Conservation (phyloP, 2,113 vertebrate genomes). For the Hemicordylus capensis region DNA sequence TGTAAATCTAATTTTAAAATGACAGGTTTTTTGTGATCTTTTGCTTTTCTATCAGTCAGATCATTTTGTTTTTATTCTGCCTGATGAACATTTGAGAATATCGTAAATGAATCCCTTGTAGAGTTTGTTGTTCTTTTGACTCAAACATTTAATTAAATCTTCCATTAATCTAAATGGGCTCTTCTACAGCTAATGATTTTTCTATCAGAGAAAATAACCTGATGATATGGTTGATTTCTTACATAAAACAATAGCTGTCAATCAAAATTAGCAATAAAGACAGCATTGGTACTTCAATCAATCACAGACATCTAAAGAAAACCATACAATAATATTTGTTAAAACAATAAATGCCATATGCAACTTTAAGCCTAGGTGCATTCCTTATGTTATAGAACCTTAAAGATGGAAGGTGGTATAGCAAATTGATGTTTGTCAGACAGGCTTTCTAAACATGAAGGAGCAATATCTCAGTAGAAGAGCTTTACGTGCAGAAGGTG, state of each 20-base stretch:
- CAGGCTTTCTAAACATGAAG: too few relatives aligned
- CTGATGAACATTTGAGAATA: not conserved
- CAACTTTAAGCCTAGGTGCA: not conserved
- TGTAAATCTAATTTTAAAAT: not conserved
- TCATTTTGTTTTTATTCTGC: not conserved
- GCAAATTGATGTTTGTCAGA: too few relatives aligned
- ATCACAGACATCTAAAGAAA: not conserved
- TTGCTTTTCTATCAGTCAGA: not conserved
- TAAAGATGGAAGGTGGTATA: too few relatives aligned
- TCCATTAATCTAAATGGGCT: conserved; percentile 11
- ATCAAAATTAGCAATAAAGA: not conserved
- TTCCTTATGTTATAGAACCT: not conserved
- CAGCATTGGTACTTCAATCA: not conserved
- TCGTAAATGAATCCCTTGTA: not conserved
- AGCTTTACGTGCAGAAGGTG: too few relatives aligned
- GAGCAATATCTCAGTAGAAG: too few relatives aligned
- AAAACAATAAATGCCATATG: not conserved
- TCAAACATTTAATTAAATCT: conserved; percentile 16
- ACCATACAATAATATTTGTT: not conserved
- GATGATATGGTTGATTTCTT: conserved; percentile 20
- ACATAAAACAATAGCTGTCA: conserved; percentile 1
- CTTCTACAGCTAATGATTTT: conserved; percentile 9
- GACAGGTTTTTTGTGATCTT: not conserved
- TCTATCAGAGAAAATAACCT: conserved; percentile 9
- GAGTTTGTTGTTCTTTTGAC: conserved; percentile 17